These are phyloP conservation scores for Acronicta psi DNA, from an alignment of 2,888 invertebrate genomes.

Conservation along the genomic window DNA sequence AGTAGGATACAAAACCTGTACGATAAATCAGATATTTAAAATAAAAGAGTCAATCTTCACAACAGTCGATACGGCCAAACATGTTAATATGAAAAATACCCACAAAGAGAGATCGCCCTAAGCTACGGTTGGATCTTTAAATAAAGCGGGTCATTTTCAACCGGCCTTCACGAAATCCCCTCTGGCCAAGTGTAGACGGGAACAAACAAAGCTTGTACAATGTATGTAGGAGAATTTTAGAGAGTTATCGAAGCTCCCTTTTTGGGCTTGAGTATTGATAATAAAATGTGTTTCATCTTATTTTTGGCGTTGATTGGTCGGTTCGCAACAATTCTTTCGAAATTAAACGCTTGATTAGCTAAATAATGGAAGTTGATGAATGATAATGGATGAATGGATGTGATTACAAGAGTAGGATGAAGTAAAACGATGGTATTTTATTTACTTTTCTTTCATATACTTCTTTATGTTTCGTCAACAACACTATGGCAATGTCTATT, in stretches of 20 bases:
- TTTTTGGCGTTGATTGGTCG: background rate
- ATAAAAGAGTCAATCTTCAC: no score
- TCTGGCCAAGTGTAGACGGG: constrained; percentile 29
- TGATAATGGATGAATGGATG: no score
- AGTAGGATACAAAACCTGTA: no score
- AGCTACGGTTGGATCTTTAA: constrained; percentile 30
- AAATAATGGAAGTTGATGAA: no score
- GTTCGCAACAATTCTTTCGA: background rate
- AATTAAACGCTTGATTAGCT: constrained; percentile 6
- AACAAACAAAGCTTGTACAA: constrained; percentile 20
- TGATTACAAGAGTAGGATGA: no score
- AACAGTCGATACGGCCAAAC: constrained; percentile 8
- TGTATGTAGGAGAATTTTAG: constrained; percentile 27
- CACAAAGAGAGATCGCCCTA: constrained; percentile 16
- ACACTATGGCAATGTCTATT: no score
- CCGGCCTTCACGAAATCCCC: constrained; percentile 18
- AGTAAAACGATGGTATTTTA: no score
- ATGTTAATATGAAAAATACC: constrained; percentile 27
- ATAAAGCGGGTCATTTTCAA: constrained; percentile 32
- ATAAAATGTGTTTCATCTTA: constrained; percentile 18
- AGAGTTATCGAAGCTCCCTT: constrained; percentile 27
- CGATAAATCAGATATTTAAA: no score
- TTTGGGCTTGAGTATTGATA: constrained; percentile 15
- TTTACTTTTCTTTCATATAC: no score
- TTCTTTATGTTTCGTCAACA: no score